These are phyloP conservation scores for Cantharis lateralis DNA, from an alignment of 2,888 invertebrate species.

Conservation along the genomic window DNA sequence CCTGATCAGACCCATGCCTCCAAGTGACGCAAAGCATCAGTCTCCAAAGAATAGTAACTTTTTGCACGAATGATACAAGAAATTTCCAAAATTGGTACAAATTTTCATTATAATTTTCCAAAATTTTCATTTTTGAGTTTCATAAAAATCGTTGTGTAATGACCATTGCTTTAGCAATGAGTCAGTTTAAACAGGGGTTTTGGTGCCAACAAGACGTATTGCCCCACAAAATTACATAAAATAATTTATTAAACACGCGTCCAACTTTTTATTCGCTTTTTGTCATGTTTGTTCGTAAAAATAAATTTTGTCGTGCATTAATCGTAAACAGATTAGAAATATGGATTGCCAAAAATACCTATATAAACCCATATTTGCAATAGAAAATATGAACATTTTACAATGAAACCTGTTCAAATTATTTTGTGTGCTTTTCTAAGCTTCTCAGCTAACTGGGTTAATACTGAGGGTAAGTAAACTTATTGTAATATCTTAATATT, in stretches of 20 bases:
- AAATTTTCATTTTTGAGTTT: too few relatives aligned
- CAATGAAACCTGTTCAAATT: neutral
- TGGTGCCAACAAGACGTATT: too few relatives aligned
- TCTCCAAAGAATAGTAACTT: too few relatives aligned
- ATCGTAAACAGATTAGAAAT: neutral
- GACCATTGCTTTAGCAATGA: too few relatives aligned
- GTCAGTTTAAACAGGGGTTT: too few relatives aligned
- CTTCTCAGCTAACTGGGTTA: neutral
- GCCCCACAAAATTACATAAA: too few relatives aligned
- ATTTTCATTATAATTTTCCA: too few relatives aligned
- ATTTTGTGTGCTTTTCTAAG: neutral
- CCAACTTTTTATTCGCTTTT: neutral
- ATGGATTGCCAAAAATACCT: neutral
- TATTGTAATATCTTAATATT: neutral
- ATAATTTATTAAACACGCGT: neutral
- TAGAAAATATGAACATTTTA: neutral
- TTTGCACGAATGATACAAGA: too few relatives aligned
- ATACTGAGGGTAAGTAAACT: neutral
- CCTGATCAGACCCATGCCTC: too few relatives aligned
- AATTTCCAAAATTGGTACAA: too few relatives aligned
- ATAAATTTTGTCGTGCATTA: neutral
- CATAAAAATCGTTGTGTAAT: too few relatives aligned
- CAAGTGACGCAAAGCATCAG: too few relatives aligned
- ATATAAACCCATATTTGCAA: neutral
- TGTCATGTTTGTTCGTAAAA: neutral